Conservation (phyloP, 2,888 invertebrate genomes). For the Tineola bisselliella region DNA sequence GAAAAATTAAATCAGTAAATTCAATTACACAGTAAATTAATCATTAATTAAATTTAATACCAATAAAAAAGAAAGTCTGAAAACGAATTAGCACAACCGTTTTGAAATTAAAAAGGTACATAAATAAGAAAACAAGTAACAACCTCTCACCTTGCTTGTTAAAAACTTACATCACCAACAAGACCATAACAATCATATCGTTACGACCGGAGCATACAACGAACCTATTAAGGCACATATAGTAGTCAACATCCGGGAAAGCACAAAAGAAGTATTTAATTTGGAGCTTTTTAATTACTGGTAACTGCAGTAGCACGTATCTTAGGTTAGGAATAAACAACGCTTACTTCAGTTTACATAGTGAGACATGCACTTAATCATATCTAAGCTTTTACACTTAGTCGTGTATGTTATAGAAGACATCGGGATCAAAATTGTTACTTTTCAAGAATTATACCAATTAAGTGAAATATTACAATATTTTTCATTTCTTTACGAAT, state of each 20-base stretch:
- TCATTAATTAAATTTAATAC: neutral
- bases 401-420: no score
- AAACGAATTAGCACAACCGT: no score
- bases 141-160: constrained; percentile 12
- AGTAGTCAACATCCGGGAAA: constrained; percentile 48
- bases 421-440: no score
- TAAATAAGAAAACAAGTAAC: neutral
- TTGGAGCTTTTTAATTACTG: neutral
- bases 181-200: constrained; percentile 26
- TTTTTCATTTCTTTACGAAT: no score
- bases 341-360: no score
- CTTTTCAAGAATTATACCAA: no score
- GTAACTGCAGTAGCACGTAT: no score
- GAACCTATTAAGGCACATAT: constrained; percentile 33
- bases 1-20: no score
- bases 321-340: no score
- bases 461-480: no score
- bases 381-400: no score
- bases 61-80: neutral
- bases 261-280: constrained; percentile 29
- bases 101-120: neutral
- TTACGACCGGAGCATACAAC: constrained; percentile 37
- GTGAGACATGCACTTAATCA: no score
- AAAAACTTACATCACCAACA: constrained; percentile 22
- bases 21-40: neutral